These are phyloP conservation scores for Cabera pusaria DNA, from an alignment of 2,888 invertebrate species.

Conservation along the genomic window DNA sequence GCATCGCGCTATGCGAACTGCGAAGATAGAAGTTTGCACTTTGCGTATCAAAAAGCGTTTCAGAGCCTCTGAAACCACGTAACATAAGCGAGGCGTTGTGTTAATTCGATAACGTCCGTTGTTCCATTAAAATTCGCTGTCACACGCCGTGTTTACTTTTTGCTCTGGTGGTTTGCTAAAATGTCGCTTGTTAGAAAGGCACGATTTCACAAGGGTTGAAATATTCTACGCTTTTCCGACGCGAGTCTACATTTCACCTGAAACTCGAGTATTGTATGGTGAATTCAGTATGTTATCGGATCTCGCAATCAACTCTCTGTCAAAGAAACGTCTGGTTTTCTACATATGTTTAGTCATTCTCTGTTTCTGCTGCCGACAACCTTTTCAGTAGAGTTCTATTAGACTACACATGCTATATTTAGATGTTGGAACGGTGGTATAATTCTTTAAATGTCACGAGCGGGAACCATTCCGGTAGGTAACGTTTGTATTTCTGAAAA, in stretches of 20 bases:
- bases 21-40: conserved; percentile 18
- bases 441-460: conserved; percentile 30
- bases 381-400: conserved; percentile 1
- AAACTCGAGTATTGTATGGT: conserved; percentile 3
- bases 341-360: conserved; percentile 1
- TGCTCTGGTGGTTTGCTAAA: conserved; percentile 6
- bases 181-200: conserved; percentile 3
- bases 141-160: conserved; percentile 3
- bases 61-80: conserved; percentile 5
- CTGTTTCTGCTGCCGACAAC: not conserved
- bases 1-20: conserved; percentile 17
- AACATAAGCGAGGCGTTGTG: conserved; percentile 4
- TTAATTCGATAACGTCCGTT: conserved; percentile 12
- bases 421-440: conserved; percentile 16
- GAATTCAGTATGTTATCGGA: conserved; percentile 8
- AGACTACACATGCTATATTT: too few species aligned
- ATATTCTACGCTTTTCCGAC: conserved; percentile 6
- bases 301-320: conserved; percentile 8
- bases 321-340: conserved; percentile 5
- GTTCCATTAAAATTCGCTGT: conserved; percentile 10
- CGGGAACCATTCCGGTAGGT: conserved; percentile 28
- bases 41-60: conserved; percentile 26
- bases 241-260: conserved; percentile 9
- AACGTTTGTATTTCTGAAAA: conserved; percentile 36
- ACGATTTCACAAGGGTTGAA: conserved; percentile 7